phyloP scores from a whole-genome alignment of 2,797 vertebrate genomes.

The Lutra lutra region DNA sequence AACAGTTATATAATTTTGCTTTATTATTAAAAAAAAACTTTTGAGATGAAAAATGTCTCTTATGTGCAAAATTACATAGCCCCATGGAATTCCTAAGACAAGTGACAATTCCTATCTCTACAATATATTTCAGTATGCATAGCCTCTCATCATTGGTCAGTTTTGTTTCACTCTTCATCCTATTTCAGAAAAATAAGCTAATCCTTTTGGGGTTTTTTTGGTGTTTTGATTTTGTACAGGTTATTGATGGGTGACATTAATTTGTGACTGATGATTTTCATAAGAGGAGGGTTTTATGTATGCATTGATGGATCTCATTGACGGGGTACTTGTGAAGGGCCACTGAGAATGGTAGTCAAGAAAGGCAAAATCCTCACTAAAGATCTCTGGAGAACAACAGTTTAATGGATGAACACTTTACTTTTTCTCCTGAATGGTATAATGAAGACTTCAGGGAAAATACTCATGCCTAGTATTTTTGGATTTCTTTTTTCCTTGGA shows the following conservation, averaged over 20 bases:
- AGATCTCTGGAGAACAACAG: not conserved
- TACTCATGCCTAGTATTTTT: not conserved
- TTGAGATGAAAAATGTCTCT: not conserved
- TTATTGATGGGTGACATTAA: not conserved
- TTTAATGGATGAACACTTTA: not conserved
- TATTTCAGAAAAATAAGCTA: not conserved
- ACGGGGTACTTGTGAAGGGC: not conserved
- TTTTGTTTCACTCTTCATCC: not conserved
- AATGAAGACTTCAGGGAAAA: conserved; percentile 6
- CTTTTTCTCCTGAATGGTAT: not conserved
- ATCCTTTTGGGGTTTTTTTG: not conserved
- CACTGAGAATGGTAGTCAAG: not conserved
- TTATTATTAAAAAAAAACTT: not conserved
- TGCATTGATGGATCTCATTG: not conserved
- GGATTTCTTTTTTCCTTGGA: not conserved
- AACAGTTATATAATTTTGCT: not conserved
- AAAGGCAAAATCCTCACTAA: not conserved
- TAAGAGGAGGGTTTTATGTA: not conserved
- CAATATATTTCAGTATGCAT: not conserved
- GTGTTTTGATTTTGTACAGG: not conserved
- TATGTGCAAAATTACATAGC: not conserved
- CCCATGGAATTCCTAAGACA: not conserved
- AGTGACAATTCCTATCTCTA: not conserved
- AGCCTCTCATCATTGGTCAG: not conserved
- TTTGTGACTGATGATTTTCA: not conserved